A percentile compares a stretch with the other conserved stretches of the same genome.
Evolutionary conservation across 1,140 invertebrate species (phyloP).

Genomic region (Drosophila bocqueti): DNA sequence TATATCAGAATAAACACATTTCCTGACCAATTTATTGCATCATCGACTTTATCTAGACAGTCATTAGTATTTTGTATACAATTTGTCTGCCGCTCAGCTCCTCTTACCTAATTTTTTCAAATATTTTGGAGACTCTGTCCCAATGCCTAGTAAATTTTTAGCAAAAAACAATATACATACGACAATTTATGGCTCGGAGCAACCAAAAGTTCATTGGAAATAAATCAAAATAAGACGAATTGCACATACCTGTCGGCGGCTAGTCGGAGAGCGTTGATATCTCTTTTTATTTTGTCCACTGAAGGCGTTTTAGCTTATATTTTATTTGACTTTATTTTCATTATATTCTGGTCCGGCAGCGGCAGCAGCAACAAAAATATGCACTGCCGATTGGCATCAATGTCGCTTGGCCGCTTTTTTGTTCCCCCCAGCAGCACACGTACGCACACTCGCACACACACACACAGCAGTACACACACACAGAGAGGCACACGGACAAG

Average conservation of each 20-base stretch:
- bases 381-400: constrained; percentile 75
- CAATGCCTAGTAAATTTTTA: constrained; percentile 2
- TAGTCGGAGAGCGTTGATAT: constrained; percentile 62
- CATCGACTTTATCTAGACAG: constrained; percentile 3
- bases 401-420: constrained; percentile 80
- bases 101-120: constrained; percentile 16
- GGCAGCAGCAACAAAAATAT: constrained; percentile 49
- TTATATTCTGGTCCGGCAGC: constrained; percentile 58
- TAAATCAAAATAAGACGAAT: constrained; percentile 72
- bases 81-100: constrained; percentile 17
- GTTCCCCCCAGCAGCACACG: constrained; percentile 23
- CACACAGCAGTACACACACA: constrained; percentile 22
- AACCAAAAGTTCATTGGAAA: constrained; percentile 37
- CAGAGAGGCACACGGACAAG: constrained; percentile 31
- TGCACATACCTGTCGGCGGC: constrained; percentile 67
- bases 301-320: constrained; percentile 73
- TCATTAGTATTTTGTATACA: constrained; percentile 22
- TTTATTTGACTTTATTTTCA: constrained; percentile 52
- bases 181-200: constrained; percentile 52
- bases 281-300: constrained; percentile 68
- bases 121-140: constrained; percentile 2
- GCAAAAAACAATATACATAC: constrained; percentile 10
- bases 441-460: constrained; percentile 33
- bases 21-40: constrained; percentile 13
- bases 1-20: constrained; percentile 8